Conservation (phyloP, 2,113 vertebrate genomes). For the Catagonus wagneri region DNA sequence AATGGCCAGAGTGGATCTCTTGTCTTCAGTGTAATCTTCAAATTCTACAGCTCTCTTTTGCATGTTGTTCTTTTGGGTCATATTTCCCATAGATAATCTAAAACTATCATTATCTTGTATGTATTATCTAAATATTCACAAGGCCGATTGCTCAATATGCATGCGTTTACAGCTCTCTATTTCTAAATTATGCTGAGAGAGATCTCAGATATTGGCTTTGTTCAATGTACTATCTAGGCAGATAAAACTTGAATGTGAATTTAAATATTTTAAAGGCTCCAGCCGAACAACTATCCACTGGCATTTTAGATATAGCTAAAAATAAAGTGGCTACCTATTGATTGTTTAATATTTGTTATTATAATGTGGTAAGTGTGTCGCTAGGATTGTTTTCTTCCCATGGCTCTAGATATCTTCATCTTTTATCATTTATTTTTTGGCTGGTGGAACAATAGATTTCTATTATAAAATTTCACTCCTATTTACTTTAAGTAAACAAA, state of each 20-base stretch:
- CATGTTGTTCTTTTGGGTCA: background rate
- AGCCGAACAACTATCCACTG: background rate
- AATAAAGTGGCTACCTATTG: background rate
- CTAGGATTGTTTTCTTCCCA: background rate
- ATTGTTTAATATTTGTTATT: constrained; percentile 19
- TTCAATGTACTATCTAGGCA: constrained; percentile 4
- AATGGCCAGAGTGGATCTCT: background rate
- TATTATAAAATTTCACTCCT: constrained; percentile 55
- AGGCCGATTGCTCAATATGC: background rate
- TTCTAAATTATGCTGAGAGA: constrained; percentile 32
- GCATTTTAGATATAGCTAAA: background rate
- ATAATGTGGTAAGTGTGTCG: background rate
- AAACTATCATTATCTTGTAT: background rate
- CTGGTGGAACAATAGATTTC: constrained; percentile 21
- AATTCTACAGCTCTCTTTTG: background rate
- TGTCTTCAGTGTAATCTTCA: background rate
- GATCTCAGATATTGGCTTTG: background rate
- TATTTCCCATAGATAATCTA: constrained; percentile 27
- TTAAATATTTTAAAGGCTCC: constrained; percentile 46
- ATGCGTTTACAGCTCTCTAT: background rate
- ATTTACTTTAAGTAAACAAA: constrained; percentile 78
- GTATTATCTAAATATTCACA: background rate
- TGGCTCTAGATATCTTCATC: background rate
- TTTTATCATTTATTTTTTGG: constrained; percentile 24
- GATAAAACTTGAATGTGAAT: background rate